Percentiles rank a stretch among this genome's conserved stretches.
phyloP scores from a whole-genome alignment of 2,888 invertebrate genomes.

The Chorisops tibialis region DNA sequence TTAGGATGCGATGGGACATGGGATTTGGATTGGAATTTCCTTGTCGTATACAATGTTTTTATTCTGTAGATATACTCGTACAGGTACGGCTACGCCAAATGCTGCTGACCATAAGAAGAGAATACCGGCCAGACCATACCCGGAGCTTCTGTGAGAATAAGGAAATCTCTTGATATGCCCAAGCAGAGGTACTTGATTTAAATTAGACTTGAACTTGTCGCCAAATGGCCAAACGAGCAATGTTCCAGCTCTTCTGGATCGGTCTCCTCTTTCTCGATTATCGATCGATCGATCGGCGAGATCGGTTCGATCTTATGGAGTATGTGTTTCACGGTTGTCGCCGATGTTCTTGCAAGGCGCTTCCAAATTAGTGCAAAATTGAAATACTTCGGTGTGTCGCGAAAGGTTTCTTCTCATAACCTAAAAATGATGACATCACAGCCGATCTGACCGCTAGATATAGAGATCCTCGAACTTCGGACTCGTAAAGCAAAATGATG shows the following conservation, averaged over 20 bases:
- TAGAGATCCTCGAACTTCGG: no score
- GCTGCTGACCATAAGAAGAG: constrained; percentile 32
- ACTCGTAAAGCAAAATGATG: constrained; percentile 16
- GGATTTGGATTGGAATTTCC: constrained; percentile 13
- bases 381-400: constrained; percentile 31
- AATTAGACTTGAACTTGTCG: constrained; percentile 32
- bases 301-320: neutral
- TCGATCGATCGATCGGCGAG: neutral
- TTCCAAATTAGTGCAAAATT: constrained; percentile 34
- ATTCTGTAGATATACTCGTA: neutral
- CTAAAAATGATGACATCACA: constrained; percentile 34
- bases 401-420: constrained; percentile 31
- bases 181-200: constrained; percentile 29
- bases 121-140: constrained; percentile 31
- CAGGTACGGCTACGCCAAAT: constrained; percentile 4
- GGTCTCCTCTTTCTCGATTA: constrained; percentile 15
- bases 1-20: neutral
- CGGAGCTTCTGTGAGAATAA: constrained; percentile 28
- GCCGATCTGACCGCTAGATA: no score
- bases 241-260: neutral
- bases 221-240: constrained; percentile 21
- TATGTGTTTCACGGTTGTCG: constrained; percentile 25
- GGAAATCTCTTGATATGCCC: constrained; percentile 19
- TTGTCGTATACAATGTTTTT: constrained; percentile 2
- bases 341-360: constrained; percentile 21